phyloP scores from a whole-genome alignment of 2,113 vertebrate genomes.

The Rhegmatorhina hoffmannsi region DNA sequence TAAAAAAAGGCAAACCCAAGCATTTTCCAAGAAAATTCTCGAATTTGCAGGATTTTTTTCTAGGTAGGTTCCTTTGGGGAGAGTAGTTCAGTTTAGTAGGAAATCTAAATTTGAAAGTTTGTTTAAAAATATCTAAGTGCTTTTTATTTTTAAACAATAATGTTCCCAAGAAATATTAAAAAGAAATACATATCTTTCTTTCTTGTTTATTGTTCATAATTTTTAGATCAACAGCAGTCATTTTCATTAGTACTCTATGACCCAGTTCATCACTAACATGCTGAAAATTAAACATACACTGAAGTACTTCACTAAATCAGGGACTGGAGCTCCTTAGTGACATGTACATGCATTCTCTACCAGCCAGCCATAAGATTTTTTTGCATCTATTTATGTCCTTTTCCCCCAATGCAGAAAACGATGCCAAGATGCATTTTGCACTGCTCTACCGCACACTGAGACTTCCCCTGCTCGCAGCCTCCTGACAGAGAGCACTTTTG shows the following conservation, averaged over 20 bases:
- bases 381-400: conserved; percentile 9
- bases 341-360: neutral
- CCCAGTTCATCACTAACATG: neutral
- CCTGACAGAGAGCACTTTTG: conserved; percentile 11
- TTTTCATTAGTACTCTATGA: neutral
- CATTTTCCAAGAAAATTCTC: neutral
- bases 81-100: neutral
- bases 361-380: neutral
- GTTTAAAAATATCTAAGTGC: neutral
- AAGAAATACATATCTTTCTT: neutral
- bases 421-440: conserved; percentile 13
- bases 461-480: conserved; percentile 1
- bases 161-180: neutral
- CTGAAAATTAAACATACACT: neutral
- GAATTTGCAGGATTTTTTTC: neutral
- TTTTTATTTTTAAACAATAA: neutral
- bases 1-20: neutral
- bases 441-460: neutral
- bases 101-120: neutral
- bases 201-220: neutral
- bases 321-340: neutral
- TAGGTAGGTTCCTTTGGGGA: neutral
- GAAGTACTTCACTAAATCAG: neutral
- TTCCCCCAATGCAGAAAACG: neutral
- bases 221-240: neutral